These are phyloP conservation scores for Sander vitreus DNA, from an alignment of 2,113 vertebrate genomes.

Conservation along the genomic window DNA sequence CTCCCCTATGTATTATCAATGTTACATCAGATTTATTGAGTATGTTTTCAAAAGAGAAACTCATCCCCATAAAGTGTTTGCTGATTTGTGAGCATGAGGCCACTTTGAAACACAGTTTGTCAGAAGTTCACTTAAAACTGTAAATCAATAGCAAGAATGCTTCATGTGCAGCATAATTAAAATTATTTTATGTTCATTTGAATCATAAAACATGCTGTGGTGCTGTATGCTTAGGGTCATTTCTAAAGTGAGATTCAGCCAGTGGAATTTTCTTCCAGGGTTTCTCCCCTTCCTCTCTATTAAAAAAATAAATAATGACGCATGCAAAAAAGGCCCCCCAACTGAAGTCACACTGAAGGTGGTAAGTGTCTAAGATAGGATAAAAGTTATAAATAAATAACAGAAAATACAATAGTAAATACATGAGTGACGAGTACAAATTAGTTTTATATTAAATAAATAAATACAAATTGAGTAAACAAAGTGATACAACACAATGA, in stretches of 20 bases:
- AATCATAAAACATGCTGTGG: background rate
- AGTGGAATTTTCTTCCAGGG: background rate
- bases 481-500: background rate
- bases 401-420: too few relatives aligned
- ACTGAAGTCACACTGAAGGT: too few relatives aligned
- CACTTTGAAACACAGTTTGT: conserved; percentile 17
- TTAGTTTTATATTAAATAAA: background rate
- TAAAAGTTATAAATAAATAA: too few relatives aligned
- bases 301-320: background rate
- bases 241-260: background rate
- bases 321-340: background rate
- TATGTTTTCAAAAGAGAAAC: conserved; percentile 27
- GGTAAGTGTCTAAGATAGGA: too few relatives aligned
- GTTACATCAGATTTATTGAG: conserved; percentile 19
- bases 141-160: background rate
- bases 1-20: conserved; percentile 14
- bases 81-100: conserved; percentile 1
- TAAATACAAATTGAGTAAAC: background rate
- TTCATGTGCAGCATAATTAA: background rate
- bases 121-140: conserved; percentile 18
- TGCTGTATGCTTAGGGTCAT: background rate
- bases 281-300: too few relatives aligned
- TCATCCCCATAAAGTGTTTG: background rate
- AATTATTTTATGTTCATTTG: background rate
- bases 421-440: background rate